Evolutionary conservation across 1,140 invertebrate species (phyloP), one percentile per base, ranked within the genome.

Genomic region (Brachionus sp.): DNA sequence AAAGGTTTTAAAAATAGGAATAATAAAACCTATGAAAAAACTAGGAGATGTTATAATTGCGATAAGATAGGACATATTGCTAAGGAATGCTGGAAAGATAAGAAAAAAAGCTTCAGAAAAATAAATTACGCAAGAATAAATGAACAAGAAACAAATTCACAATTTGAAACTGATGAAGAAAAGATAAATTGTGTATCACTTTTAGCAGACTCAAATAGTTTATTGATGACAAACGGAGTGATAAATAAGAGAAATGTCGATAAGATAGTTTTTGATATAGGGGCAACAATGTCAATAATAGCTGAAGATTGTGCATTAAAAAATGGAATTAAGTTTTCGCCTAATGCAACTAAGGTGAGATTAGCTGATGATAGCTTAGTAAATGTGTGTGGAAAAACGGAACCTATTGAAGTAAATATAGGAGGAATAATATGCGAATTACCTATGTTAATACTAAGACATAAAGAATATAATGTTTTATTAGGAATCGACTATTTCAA

Each of bases 21-120:
- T 39, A 39, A 39, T 39, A 39, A 39, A 39, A 39, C 37, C 4
- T 39, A 39, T 39, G 37, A 39, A 39, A 39, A 39, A 39, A 39
- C 4, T 39, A 39, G 37, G 13, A 57, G 57, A 85, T 95, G 94
- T 90, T 95, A 95, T 90, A 92, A 92, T 86, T 95, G 94, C 90
- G 93, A 93, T 89, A 94, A 95, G 89, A 91, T 92, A 73, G 94
- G 94, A 77, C 94, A 95, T 91, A 93, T 95, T 90, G 93, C 93
- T 90, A 92, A 93, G 85, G 94, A 95, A 87, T 95, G 94, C 90
- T 93, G 37, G 37, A 39, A 39, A 39, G 37, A 39, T 39, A 39
- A 39, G 37, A 39, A 39, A 39, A 39, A 39, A 39, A 39, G 37
- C 37, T 39, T 5, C 37, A 39, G 37, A 39, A 39, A 39, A 39